These are phyloP conservation scores for Sus scrofa DNA, from an alignment of 2,113 vertebrate species.

Conservation along the genomic window DNA sequence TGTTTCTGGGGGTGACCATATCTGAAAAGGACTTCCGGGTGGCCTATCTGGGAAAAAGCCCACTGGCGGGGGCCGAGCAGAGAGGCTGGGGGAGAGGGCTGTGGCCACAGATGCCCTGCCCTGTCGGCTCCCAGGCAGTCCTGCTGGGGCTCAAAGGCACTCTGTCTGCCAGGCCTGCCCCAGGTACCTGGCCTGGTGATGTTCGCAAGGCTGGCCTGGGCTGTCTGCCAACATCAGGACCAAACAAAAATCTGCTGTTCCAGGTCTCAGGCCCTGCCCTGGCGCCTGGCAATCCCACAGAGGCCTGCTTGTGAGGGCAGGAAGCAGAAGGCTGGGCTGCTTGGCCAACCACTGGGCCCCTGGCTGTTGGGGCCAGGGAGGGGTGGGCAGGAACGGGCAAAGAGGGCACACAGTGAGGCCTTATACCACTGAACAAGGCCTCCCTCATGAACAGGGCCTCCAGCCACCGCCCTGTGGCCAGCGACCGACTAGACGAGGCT, in stretches of 20 bases:
- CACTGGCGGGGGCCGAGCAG: fast-evolving
- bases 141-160: not conserved
- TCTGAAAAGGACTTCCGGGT: not conserved
- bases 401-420: not conserved
- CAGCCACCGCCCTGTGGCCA: not conserved
- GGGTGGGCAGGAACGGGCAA: not conserved
- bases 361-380: not conserved
- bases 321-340: constrained; percentile 2
- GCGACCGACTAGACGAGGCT: not conserved
- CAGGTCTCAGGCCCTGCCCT: not conserved
- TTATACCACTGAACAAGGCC: not conserved
- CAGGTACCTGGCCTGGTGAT: constrained; percentile 9
- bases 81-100: not conserved
- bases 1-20: not conserved
- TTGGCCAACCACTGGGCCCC: not conserved
- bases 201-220: not conserved
- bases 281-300: constrained; percentile 52
- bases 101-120: not conserved
- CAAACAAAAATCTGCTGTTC: constrained; percentile 68
- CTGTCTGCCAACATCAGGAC: constrained; percentile 49
- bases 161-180: not conserved
- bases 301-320: constrained; percentile 46
- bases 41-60: not conserved
- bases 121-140: fast-evolving
- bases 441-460: not conserved